A percentile compares a stretch with the other conserved stretches of the same genome.
These are phyloP conservation scores for Macrobrachium nipponense DNA, from an alignment of 1,140 invertebrate species.

Conservation along the genomic window DNA sequence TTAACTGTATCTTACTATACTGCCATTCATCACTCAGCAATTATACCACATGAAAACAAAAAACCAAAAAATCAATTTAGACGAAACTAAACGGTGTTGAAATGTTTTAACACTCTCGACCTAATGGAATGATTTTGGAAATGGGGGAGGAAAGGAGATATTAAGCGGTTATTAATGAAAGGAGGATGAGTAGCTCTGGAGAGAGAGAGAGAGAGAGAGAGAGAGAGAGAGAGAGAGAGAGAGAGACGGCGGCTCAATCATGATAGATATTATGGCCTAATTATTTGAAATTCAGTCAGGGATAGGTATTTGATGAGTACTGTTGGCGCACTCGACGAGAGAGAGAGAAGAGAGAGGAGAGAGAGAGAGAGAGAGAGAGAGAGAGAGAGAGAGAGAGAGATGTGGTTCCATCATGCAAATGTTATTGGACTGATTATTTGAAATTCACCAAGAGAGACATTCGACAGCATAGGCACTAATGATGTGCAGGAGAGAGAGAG, in stretches of 20 bases:
- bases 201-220: conserved; percentile 3
- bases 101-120: not conserved
- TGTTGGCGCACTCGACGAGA: too few species aligned
- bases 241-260: not conserved
- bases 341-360: not conserved
- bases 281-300: too few species aligned
- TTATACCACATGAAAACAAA: too few species aligned
- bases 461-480: too few species aligned
- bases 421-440: not conserved
- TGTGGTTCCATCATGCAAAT: not conserved
- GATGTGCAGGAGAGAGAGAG: too few species aligned
- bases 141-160: not conserved
- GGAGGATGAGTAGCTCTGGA: not conserved
- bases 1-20: too few species aligned
- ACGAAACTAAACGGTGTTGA: not conserved
- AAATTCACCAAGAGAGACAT: not conserved
- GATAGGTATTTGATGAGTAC: too few species aligned
- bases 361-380: conserved; percentile 11
- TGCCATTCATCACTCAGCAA: too few species aligned
- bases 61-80: too few species aligned
- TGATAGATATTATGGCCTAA: too few species aligned
- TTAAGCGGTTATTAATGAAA: not conserved
- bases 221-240: conserved; percentile 10
- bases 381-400: not conserved
- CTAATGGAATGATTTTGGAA: not conserved